phyloP scores from a whole-genome alignment of 2,797 vertebrate genomes.

The Brachymystax lenok region DNA sequence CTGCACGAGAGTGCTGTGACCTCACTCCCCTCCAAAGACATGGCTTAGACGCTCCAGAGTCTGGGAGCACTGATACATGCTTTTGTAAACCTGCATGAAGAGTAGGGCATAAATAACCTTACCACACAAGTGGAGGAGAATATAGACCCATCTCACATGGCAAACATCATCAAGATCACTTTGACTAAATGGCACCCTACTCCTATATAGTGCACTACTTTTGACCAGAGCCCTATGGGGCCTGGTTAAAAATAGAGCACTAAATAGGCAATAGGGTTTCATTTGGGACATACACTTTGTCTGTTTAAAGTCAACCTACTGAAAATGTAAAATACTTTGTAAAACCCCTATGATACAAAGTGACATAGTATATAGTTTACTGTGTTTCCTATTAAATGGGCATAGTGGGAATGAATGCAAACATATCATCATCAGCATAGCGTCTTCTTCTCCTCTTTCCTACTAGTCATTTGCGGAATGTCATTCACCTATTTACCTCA shows the following conservation, averaged over 20 bases:
- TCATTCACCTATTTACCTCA: too few species aligned
- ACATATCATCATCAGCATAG: too few species aligned
- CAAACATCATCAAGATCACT: background rate
- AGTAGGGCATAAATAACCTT: constrained; percentile 10
- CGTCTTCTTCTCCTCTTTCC: too few species aligned
- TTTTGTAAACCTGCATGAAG: constrained; percentile 20
- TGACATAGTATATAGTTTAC: background rate
- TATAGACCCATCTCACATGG: background rate
- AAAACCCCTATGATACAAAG: background rate
- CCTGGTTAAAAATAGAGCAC: too few species aligned
- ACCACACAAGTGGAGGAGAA: background rate
- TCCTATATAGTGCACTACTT: background rate
- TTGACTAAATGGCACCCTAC: background rate
- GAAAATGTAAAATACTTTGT: background rate
- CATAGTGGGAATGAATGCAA: too few species aligned
- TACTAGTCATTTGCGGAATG: too few species aligned
- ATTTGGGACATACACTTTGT: background rate
- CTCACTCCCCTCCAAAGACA: background rate
- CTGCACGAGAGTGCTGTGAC: constrained; percentile 22
- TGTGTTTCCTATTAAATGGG: too few species aligned
- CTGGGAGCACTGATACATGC: constrained; percentile 2
- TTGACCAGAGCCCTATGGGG: too few species aligned
- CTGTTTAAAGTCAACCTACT: background rate
- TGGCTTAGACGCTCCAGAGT: background rate
- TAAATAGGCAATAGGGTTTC: background rate